Evolutionary conservation across 1,140 invertebrate genomes (phyloP).

Genomic region (Neotoxoptera formosana): DNA sequence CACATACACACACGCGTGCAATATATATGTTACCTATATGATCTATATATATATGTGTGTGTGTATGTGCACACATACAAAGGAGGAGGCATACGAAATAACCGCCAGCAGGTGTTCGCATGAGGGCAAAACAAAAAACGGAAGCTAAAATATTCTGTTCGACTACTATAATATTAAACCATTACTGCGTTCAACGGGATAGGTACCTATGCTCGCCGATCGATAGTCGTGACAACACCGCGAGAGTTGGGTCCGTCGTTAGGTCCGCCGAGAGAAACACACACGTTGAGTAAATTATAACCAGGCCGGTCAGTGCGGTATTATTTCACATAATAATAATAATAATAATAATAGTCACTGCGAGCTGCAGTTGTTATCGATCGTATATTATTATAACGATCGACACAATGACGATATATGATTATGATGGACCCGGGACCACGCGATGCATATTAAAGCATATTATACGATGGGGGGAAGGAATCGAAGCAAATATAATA

Average conservation of each 20-base stretch:
- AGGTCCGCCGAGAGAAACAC: background rate
- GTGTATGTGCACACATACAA: background rate
- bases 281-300: background rate
- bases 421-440: background rate
- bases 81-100: background rate
- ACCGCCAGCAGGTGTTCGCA: slow-evolving; percentile 44
- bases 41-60: background rate
- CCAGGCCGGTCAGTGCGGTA: no score
- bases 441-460: background rate
- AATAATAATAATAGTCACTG: no score
- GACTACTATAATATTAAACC: background rate
- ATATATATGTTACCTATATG: background rate
- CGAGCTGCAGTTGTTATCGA: background rate
- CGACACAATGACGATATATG: background rate
- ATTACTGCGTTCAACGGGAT: background rate
- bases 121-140: background rate
- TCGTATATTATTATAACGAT: background rate
- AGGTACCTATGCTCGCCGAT: background rate
- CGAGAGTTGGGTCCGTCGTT: background rate
- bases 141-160: background rate
- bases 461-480: background rate
- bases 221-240: background rate
- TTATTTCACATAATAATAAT: background rate
- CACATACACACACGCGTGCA: background rate
- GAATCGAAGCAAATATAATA: background rate